Evolutionary conservation across 2,113 vertebrate species (phyloP), one percentile per base, ranked within the genome.

Genomic region (Pygoscelis antarcticus): DNA sequence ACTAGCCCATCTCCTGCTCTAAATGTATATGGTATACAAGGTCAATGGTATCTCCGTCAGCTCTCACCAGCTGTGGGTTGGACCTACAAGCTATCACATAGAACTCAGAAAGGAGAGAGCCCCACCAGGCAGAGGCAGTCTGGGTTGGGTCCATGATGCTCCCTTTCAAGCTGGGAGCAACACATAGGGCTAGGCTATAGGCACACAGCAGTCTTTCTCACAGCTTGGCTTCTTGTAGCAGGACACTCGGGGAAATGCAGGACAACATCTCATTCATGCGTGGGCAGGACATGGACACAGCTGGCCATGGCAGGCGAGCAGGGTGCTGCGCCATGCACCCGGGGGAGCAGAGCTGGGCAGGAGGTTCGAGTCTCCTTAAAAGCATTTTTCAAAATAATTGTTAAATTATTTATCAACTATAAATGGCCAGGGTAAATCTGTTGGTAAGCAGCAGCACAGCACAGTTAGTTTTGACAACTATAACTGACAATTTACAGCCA

Each of bases 231-330:
- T 26, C 64, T 36, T 17, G 18, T 6, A 19, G 44, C 38, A 2
- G 34, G 47, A 23, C 30, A 5, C 51, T 15, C 2, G 3, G 32
- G 68, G 38, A 83, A 58, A 74, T 1, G 1, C 32, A 72, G 71
- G 76, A 52, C 20, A 22, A 2, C 0, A 2, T 38, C 38, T 30
- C 9, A 1, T 25, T n/a, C 0, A 0, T 4, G 15, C 1, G 0
- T 12, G 66, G 49, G 34, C 36, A 87, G 65, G 70, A 58, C 44
- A 25, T 0, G 7, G 83, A 13, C 74, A 55, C 51, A 51, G 60
- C 54, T 44, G 74, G 60, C 40, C 5, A 0, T 4, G 16, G 47
- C 0, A 3, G 69, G 32, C 1, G 6, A 55, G 61, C 49, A 66
- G 36, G 57, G 38, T 20, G 61, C 76, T 77, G 54, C 0, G 1